Evolutionary conservation across 1,140 invertebrate genomes (phyloP).

Genomic region (Drosophila gunungcola): DNA sequence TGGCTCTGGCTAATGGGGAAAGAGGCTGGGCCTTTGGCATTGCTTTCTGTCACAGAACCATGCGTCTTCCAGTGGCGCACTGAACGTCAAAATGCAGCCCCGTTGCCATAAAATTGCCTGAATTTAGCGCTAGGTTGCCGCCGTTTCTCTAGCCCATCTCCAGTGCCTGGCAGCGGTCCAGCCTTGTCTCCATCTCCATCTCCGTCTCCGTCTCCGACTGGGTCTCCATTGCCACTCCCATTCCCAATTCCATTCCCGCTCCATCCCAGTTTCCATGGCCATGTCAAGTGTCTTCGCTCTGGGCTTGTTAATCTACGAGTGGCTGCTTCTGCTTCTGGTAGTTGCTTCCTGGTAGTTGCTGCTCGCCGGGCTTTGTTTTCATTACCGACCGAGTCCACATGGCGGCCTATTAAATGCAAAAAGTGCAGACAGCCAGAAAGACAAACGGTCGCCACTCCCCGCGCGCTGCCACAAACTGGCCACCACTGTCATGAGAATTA

Average conservation of each 20-base stretch:
- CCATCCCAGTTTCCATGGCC: slow-evolving; percentile 3
- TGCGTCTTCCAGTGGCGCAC: slow-evolving; percentile 75
- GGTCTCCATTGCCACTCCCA: not conserved
- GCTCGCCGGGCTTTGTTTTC: slow-evolving; percentile 78
- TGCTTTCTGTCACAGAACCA: slow-evolving; percentile 41
- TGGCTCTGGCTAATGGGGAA: slow-evolving; percentile 22
- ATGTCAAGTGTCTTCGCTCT: slow-evolving; percentile 66
- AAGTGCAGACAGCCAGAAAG: slow-evolving; percentile 77
- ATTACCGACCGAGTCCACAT: slow-evolving; percentile 73
- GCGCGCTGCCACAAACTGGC: slow-evolving; percentile 12
- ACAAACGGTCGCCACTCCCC: slow-evolving; percentile 54
- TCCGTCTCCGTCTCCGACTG: not conserved
- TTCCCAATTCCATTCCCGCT: not conserved
- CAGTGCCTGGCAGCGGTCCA: slow-evolving; percentile 70
- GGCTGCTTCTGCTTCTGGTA: slow-evolving; percentile 40
- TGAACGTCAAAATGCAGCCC: slow-evolving; percentile 69
- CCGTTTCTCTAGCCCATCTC: slow-evolving; percentile 55
- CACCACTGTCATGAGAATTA: slow-evolving; percentile 69
- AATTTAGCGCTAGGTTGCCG: slow-evolving; percentile 76
- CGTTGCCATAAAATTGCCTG: slow-evolving; percentile 79
- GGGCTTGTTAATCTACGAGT: slow-evolving; percentile 78
- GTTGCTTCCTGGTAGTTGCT: slow-evolving; percentile 55
- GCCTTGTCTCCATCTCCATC: slow-evolving; percentile 34
- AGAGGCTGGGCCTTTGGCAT: slow-evolving; percentile 18
- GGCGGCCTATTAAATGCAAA: slow-evolving; percentile 81